Evolutionary conservation across 2,888 invertebrate genomes (phyloP), one percentile per base, ranked within the genome.

Genomic region (Aplocera efformata): DNA sequence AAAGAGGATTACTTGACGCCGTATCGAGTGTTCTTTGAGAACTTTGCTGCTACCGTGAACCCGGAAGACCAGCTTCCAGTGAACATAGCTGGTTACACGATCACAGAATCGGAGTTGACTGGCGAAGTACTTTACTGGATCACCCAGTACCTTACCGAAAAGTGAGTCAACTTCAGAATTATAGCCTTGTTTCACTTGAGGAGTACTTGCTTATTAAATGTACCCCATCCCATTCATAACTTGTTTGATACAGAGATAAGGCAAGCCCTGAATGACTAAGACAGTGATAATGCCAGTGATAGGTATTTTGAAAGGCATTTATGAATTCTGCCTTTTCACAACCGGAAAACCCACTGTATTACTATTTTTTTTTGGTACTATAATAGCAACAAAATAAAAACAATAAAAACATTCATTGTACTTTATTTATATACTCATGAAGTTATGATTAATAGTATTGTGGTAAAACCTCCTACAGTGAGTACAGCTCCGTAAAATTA

Each of bases 81-180:
- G 31, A 91, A 92, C 67, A 91, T 93, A 44, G 91, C 91, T 53
- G 90, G 91, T 53, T 92, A 93, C 72, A 90, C 92, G 50, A 90
- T 94, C 59, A 89, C 91, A 27, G 91, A 92, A 58, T 78, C 88
- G 6, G 95, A 95, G 82, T 82, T 94, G 43, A 86, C 91, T 57
- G 94, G 94, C 30, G 94, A 94, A 72, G 91, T 94, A 49, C 89
- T 94, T 42, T 92, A 93, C 76, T 94, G 94, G 92, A 91, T 91
- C 32, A 90, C 93, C 39, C 93, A 94, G 72, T 94, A 94, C 82
- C 89, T 95, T 63, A 91, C 91, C 57, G 92, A 92, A 78, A 93
- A 92, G 95, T 94, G 85, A 92, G 92, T 90, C 7, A 10, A 25
- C 33, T 21, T 20, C 1, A 21, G 2, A 3, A 21, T 4, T 28